Evolutionary conservation across 2,888 invertebrate species (phyloP).

Genomic region (Diaphora mendica): DNA sequence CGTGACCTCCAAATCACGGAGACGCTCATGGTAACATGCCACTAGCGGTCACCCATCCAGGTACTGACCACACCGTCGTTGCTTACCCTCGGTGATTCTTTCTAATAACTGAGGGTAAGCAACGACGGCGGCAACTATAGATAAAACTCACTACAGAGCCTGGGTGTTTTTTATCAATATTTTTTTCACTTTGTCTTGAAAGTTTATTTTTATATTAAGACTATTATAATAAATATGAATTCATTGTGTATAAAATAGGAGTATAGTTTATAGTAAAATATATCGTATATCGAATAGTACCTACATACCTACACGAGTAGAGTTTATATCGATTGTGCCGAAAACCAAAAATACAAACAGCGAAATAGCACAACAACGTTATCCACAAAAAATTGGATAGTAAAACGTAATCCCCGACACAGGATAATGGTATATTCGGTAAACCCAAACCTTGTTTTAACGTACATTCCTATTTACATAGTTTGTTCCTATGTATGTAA

Average conservation of each 20-base stretch:
- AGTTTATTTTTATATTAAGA: neutral
- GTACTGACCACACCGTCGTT: too few relatives aligned
- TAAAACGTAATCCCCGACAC: conserved; percentile 42
- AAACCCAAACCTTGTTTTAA: conserved; percentile 35
- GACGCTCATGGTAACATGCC: too few relatives aligned
- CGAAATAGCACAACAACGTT: conserved; percentile 9
- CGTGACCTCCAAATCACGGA: too few relatives aligned
- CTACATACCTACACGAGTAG: neutral
- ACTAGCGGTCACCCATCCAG: too few relatives aligned
- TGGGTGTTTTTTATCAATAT: too few relatives aligned
- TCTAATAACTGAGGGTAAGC: too few relatives aligned
- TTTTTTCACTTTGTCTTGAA: too few relatives aligned
- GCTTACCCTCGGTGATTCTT: too few relatives aligned
- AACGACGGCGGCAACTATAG: too few relatives aligned
- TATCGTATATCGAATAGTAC: too few relatives aligned
- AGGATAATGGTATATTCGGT: conserved; percentile 42
- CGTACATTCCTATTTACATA: conserved; percentile 16
- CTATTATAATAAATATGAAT: neutral
- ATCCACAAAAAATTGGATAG: conserved; percentile 35
- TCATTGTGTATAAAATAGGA: neutral
- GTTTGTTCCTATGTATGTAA: conserved; percentile 13
- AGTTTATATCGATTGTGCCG: neutral
- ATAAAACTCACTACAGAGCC: neutral
- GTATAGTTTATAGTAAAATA: neutral
- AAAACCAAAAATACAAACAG: conserved; percentile 14